phyloP scores from a whole-genome alignment of 2,113 vertebrate species.

The Bothrops jararaca region DNA sequence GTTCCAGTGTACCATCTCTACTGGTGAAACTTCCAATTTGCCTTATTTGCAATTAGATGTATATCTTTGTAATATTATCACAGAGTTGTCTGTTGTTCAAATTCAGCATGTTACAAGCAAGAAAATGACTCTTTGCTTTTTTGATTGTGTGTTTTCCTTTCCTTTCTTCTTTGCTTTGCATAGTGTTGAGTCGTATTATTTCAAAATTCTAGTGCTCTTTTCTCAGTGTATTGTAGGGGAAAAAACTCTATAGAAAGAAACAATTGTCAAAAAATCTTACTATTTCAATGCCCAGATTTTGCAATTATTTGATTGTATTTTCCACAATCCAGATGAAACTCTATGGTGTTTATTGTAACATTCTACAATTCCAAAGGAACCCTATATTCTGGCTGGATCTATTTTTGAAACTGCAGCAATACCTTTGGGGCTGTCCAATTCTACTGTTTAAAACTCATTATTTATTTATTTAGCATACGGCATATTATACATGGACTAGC shows the following conservation, averaged over 20 bases:
- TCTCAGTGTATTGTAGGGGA: neutral
- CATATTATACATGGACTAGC: no score
- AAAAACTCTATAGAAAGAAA: neutral
- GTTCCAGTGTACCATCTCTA: neutral
- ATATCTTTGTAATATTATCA: neutral
- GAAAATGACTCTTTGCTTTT: neutral
- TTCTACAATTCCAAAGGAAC: neutral
- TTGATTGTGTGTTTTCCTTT: neutral
- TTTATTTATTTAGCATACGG: no score
- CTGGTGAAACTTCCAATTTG: neutral
- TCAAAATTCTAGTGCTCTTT: neutral
- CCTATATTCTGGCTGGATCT: neutral
- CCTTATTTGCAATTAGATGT: neutral
- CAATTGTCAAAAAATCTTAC: neutral
- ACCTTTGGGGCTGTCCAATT: neutral
- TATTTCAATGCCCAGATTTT: neutral
- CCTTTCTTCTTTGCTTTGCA: neutral
- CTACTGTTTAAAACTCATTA: neutral
- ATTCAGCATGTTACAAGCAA: neutral
- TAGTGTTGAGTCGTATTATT: neutral
- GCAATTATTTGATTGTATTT: neutral
- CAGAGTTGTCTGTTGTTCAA: neutral
- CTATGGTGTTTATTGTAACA: neutral
- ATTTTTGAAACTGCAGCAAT: neutral
- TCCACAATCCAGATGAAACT: neutral